Percentiles rank a stretch among this genome's conserved stretches.
Conservation (phyloP, 2,797 vertebrate species). For the Halcyon smyrnensis region DNA sequence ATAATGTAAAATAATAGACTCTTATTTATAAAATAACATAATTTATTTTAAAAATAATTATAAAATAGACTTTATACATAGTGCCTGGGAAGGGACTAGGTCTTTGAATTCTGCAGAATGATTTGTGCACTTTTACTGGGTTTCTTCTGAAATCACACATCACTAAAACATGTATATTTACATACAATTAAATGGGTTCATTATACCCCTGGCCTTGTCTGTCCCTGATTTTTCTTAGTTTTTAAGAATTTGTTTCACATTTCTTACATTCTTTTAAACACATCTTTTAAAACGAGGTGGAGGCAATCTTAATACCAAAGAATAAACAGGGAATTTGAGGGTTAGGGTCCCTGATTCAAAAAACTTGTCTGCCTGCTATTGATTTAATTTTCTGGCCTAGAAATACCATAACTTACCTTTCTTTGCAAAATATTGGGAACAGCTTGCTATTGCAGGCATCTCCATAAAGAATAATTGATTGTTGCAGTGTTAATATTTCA, state of each 20-base stretch:
- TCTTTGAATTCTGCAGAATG: not conserved
- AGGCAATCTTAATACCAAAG: not conserved
- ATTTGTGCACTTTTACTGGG: not conserved
- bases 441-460: not conserved
- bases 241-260: not conserved
- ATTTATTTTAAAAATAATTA: no score
- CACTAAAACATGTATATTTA: not conserved
- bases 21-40: not conserved
- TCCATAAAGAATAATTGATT: not conserved
- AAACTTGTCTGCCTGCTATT: not conserved
- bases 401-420: not conserved
- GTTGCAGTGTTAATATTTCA: not conserved
- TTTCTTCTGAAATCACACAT: not conserved
- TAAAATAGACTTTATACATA: no score
- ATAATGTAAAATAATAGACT: not conserved
- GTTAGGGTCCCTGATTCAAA: not conserved
- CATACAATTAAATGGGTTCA: not conserved
- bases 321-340: not conserved
- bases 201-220: not conserved
- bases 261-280: not conserved
- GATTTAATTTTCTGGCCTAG: not conserved
- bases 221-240: not conserved
- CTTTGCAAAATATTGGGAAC: not conserved
- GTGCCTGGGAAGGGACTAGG: not conserved
- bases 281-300: not conserved